These are phyloP conservation scores for Nomada fucata DNA, from an alignment of 2,888 invertebrate genomes.

Conservation along the genomic window DNA sequence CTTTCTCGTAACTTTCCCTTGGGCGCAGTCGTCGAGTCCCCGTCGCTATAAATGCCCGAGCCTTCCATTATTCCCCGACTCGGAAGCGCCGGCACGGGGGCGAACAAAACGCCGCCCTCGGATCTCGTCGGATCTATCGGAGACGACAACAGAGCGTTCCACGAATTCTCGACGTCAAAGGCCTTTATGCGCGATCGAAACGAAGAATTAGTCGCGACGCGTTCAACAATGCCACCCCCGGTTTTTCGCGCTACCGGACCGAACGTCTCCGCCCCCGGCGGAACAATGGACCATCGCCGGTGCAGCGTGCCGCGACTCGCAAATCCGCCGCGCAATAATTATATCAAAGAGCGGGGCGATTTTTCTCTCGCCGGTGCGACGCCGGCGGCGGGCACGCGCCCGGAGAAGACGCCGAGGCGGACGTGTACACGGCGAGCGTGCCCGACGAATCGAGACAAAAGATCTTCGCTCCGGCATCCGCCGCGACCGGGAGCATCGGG, in stretches of 20 bases:
- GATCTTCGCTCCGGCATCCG: conserved; percentile 19
- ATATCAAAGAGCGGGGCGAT: not conserved
- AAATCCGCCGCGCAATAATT: conserved; percentile 17
- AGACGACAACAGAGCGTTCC: not conserved
- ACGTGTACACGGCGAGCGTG: not conserved
- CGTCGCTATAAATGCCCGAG: conserved; percentile 39
- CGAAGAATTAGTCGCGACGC: conserved; percentile 15
- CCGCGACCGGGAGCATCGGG: not conserved
- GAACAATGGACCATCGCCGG: conserved; percentile 7
- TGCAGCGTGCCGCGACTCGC: conserved; percentile 19
- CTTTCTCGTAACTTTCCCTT: conserved; percentile 36
- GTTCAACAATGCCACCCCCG: not conserved
- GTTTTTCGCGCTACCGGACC: not conserved
- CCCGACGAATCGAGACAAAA: conserved; percentile 17
- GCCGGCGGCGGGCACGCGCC: no score
- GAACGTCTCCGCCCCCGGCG: not conserved
- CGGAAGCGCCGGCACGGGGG: not conserved
- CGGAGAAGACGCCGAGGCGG: not conserved
- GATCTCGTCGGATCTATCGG: not conserved
- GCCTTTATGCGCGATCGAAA: conserved; percentile 5
- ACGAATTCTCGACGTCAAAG: not conserved
- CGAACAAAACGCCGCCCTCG: conserved; percentile 2
- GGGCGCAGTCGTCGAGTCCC: conserved; percentile 23
- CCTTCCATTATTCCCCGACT: conserved; percentile 14
- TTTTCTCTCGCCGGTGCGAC: no score